Evolutionary conservation across 2,113 vertebrate species (phyloP), one percentile per base, ranked within the genome.

Genomic region (Gymnarchus niloticus): DNA sequence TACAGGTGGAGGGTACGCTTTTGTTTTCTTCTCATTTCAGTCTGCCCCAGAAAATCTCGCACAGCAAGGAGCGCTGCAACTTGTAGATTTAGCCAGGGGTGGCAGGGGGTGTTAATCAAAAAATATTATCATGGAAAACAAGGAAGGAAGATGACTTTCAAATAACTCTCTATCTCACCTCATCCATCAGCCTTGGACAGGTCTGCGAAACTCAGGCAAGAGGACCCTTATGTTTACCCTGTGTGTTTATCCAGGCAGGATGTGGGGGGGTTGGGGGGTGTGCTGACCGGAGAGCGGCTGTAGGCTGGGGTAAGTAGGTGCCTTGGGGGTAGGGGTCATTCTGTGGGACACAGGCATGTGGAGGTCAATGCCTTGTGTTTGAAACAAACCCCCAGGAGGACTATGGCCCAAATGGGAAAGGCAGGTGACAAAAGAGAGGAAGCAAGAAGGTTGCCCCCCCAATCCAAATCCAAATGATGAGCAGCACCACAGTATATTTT

Each of bases 321-420:
- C 56, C 52, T 57, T 33, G 57, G 59, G 84, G 52, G n/a, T 61
- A 37, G 85, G 17, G 86, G 80, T 78, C 78, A 88, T 89, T 88
- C 86, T 89, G 81, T 88, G 73, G 65, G 57, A 88, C 84, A 76
- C 57, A 90, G 87, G 88, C 84, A 86, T 86, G 84, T 57, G 83
- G 87, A 87, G 87, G 88, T 88, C 88, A 87, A 56, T 61, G 89
- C 46, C 83, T 89, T 52, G 57, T 81, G 78, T 86, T 88, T 87
- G 87, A 89, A 88, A 87, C 82, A 85, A 87, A 81, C 83, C 48
- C 37, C 56, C 78, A 69, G 57, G 69, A 83, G 44, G 59, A 83
- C 81, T 33, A 61, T 54, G 52, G 78, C 69, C 65, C 84, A 85
- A 86, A 87, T 88, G 87, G 84, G 84, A 86, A 89, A 87, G 78